A percentile compares a stretch with the other conserved stretches of the same genome.
phyloP scores from a whole-genome alignment of 2,113 vertebrate genomes.

The Todiramphus saurophagus region DNA sequence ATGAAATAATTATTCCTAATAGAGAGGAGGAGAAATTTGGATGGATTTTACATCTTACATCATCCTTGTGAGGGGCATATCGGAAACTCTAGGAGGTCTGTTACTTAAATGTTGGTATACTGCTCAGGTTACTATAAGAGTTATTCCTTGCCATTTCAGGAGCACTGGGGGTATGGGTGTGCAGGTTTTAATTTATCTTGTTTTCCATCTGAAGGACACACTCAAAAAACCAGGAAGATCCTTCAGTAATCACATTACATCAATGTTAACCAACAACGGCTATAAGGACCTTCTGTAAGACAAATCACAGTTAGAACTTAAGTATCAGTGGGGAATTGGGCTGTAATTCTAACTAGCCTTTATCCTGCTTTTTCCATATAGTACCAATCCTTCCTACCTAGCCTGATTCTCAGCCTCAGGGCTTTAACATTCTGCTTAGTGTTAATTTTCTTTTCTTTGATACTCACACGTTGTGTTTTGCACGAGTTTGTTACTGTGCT shows the following conservation, averaged over 20 bases:
- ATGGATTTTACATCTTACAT: not conserved
- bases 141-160: not conserved
- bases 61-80: not conserved
- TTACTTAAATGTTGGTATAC: not conserved
- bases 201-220: not conserved
- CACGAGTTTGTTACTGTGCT: not conserved
- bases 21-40: not conserved
- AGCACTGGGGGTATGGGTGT: not conserved
- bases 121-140: not conserved
- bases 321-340: not conserved
- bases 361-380: not conserved
- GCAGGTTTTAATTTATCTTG: not conserved
- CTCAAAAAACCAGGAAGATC: not conserved
- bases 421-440: not conserved
- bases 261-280: not conserved
- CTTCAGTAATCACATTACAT: not conserved
- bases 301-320: not conserved
- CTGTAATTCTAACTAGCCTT: not conserved
- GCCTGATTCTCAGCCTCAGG: not conserved
- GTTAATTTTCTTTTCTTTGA: not conserved
- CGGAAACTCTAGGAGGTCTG: not conserved
- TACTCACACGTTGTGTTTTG: not conserved
- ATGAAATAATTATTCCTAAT: not conserved
- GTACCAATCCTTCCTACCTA: not conserved
- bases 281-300: not conserved